Base-by-base conservation (phyloP, 2,888 invertebrate species). In the Drosophila nigricruria region DNA sequence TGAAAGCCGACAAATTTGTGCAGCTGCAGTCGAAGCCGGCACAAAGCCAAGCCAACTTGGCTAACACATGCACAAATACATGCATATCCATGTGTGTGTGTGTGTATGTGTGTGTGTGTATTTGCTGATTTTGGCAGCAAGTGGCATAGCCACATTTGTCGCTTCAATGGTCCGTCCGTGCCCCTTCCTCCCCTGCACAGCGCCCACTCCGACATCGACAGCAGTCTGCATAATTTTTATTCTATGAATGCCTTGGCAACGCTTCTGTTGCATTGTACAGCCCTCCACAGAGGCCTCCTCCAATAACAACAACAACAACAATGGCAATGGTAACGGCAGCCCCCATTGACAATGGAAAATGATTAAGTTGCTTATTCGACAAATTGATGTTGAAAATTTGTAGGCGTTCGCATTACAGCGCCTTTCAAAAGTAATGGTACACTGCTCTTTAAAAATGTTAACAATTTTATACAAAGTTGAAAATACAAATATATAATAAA, bases 331-430 rank as follows among this genome's bases (percentile, higher is more conserved):
- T 36, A 57, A 18, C 20, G 34, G 38, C 60, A 56, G 38, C 30
- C 65, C 63, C 73, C 79, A 80, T 78, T 77, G 78, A 74, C 85
- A 85, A 81, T 84, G 69, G 71, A 73, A 77, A 85, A 89, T 87
- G 89, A 87, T 87, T 82, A 88, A 87, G 89, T 89, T 87, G 89
- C 89, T 88, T 88, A 87, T 88, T 89, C 82, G 85, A 85, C 87
- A 87, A 87, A 87, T 87, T 89, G 88, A 82, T 85, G 88, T 77
- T 77, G 76, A 77, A 77, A 77, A 70, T 72, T 65, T 59, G 60
- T 49, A 52, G 59, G 61, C 58, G 54, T 59, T 49, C 36, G 43
- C n/a, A 14, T 12, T 54, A 50, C 40, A 66, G 32, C 30, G 34
- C 23, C 27, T 25, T 38, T 23, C 5, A n/a, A 32, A 32, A 45